These are phyloP conservation scores for Cherax destructor DNA, from an alignment of 1,140 invertebrate genomes.

Conservation along the genomic window DNA sequence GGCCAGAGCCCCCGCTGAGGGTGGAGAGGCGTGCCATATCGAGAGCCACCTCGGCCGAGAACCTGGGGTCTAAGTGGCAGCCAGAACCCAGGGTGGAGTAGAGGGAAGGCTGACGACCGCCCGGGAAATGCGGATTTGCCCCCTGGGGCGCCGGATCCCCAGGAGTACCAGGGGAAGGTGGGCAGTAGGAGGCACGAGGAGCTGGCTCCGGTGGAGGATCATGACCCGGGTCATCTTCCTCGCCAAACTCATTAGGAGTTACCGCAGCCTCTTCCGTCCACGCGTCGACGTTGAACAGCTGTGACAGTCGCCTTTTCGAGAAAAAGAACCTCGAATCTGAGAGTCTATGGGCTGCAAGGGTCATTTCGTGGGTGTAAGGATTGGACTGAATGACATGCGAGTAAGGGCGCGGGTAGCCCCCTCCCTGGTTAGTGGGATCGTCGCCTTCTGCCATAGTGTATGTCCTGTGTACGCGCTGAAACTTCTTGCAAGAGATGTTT, in stretches of 20 bases:
- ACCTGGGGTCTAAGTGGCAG: slow-evolving; percentile 60
- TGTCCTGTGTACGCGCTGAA: neutral
- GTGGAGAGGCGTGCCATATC: slow-evolving; percentile 70
- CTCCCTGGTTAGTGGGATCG: slow-evolving; percentile 24
- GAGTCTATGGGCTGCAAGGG: slow-evolving; percentile 50
- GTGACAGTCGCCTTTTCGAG: slow-evolving; percentile 80
- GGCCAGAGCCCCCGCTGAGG: slow-evolving; percentile 59
- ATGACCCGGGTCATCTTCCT: slow-evolving; percentile 66
- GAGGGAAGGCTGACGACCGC: slow-evolving; percentile 27
- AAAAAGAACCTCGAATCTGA: slow-evolving; percentile 65
- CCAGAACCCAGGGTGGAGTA: slow-evolving; percentile 60
- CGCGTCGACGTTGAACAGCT: slow-evolving; percentile 83
- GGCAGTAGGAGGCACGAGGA: slow-evolving; percentile 73
- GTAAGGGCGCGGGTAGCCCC: slow-evolving; percentile 51
- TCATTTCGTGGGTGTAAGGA: slow-evolving; percentile 39
- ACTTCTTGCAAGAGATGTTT: neutral
- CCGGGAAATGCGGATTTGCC: slow-evolving; percentile 78
- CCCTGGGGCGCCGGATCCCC: slow-evolving; percentile 76
- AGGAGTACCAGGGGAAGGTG: slow-evolving; percentile 69
- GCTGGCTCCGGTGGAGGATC: slow-evolving; percentile 73
- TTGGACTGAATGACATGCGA: slow-evolving; percentile 37
- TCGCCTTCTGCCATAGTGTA: slow-evolving; percentile 54
- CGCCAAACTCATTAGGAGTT: slow-evolving; percentile 56
- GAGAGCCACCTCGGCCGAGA: slow-evolving; percentile 66
- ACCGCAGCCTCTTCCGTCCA: slow-evolving; percentile 74